phyloP scores from a whole-genome alignment of 2,113 vertebrate species.

The Ahaetulla prasina region DNA sequence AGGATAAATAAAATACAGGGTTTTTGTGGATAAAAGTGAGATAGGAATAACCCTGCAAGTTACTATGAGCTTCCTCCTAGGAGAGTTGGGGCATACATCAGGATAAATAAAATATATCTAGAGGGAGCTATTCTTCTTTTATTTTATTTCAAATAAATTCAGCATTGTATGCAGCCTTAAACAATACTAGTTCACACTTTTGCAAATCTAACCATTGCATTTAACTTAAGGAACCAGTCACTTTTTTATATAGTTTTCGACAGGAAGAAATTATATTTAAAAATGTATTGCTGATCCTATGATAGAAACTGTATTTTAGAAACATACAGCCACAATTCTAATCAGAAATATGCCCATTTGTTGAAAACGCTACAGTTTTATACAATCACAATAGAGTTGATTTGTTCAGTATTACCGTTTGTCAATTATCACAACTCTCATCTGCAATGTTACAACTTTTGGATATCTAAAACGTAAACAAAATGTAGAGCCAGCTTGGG shows the following conservation, averaged over 20 bases:
- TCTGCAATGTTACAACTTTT: not conserved
- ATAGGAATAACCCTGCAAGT: not conserved
- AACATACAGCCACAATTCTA: not conserved
- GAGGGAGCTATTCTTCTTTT: not conserved
- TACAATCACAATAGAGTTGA: not conserved
- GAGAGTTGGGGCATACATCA: no score
- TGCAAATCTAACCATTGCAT: not conserved
- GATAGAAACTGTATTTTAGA: not conserved
- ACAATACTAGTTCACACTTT: not conserved
- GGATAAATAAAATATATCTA: not conserved
- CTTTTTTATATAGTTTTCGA: not conserved
- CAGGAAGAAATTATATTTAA: not conserved
- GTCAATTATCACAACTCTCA: not conserved
- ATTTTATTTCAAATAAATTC: not conserved
- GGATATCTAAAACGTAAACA: not conserved
- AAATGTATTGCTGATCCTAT: not conserved
- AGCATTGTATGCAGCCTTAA: not conserved
- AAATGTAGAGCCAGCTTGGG: not conserved
- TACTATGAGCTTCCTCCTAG: not conserved
- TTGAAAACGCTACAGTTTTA: not conserved
- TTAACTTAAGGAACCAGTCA: not conserved
- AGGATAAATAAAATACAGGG: not conserved
- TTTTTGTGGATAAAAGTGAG: not conserved
- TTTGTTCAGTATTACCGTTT: not conserved
- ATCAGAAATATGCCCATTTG: not conserved